phyloP scores from a whole-genome alignment of 2,113 vertebrate species.

The Electrona antarctica region DNA sequence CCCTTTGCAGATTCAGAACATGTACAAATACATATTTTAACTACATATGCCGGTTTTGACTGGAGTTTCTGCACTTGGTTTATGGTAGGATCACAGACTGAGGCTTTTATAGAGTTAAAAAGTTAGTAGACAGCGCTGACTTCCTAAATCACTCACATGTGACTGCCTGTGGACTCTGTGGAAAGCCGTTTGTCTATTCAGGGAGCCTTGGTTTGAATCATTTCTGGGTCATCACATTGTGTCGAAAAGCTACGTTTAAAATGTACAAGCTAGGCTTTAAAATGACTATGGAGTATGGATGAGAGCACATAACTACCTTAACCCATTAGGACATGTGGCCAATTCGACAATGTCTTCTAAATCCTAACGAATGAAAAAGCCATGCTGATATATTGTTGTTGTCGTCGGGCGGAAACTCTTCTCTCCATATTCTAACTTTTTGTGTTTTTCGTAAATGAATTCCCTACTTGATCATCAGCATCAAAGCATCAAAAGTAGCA shows the following conservation, averaged over 20 bases:
- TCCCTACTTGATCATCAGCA: too few relatives aligned
- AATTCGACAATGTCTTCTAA: neutral
- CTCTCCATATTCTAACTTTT: too few relatives aligned
- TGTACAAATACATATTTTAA: neutral
- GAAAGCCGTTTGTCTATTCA: neutral
- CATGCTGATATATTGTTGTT: too few relatives aligned
- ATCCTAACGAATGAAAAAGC: too few relatives aligned
- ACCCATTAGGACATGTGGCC: too few relatives aligned
- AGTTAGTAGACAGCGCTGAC: neutral
- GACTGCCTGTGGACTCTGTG: constrained; percentile 16
- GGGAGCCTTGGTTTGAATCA: neutral
- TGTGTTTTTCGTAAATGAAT: too few relatives aligned
- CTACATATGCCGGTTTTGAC: neutral
- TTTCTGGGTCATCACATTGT: neutral
- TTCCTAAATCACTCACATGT: constrained; percentile 25
- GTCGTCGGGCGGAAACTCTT: too few relatives aligned
- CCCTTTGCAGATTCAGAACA: neutral
- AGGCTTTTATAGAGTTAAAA: neutral
- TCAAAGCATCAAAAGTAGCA: too few relatives aligned
- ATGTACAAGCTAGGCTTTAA: neutral
- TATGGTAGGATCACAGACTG: neutral
- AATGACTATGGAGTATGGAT: too few relatives aligned
- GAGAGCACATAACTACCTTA: too few relatives aligned
- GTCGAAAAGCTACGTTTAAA: neutral
- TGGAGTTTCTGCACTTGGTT: neutral